A percentile compares a stretch with the other conserved stretches of the same genome.
Conservation (phyloP, 1,140 invertebrate species). For the Zaprionus vittiger region DNA sequence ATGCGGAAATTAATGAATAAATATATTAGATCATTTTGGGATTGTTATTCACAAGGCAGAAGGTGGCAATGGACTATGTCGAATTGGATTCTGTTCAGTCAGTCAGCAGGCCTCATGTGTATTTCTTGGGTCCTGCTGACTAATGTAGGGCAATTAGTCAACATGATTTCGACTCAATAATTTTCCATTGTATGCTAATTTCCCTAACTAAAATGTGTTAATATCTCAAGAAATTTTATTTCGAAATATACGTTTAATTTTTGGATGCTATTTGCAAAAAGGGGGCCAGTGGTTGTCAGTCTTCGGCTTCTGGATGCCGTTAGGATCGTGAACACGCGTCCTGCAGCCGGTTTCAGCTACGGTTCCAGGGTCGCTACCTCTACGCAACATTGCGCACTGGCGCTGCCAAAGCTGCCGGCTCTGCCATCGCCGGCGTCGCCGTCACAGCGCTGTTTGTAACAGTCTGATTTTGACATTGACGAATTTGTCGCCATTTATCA, state of each 20-base stretch:
- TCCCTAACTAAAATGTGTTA: not conserved
- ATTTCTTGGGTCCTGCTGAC: conserved; percentile 3
- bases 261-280: not conserved
- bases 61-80: conserved; percentile 19
- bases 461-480: conserved; percentile 81
- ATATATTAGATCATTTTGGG: not conserved
- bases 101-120: conserved; percentile 7
- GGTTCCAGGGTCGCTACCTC: conserved; percentile 13
- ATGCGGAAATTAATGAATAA: not conserved
- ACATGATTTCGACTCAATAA: conserved; percentile 48
- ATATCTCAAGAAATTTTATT: not conserved
- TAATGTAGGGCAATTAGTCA: conserved; percentile 42
- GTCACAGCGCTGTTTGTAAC: conserved; percentile 64
- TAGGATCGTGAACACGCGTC: conserved; percentile 33
- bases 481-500: conserved; percentile 74
- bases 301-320: not conserved
- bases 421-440: conserved; percentile 16
- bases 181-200: conserved; percentile 26
- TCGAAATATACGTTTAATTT: conserved; percentile 19
- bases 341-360: conserved; percentile 28
- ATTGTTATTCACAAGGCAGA: not conserved
- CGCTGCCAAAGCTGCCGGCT: conserved; percentile 6
- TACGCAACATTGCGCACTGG: conserved; percentile 38
- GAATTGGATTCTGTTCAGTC: conserved; percentile 15
- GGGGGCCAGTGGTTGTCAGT: not conserved